These are phyloP conservation scores for Bos javanicus DNA, from an alignment of 2,113 vertebrate species.

Conservation along the genomic window DNA sequence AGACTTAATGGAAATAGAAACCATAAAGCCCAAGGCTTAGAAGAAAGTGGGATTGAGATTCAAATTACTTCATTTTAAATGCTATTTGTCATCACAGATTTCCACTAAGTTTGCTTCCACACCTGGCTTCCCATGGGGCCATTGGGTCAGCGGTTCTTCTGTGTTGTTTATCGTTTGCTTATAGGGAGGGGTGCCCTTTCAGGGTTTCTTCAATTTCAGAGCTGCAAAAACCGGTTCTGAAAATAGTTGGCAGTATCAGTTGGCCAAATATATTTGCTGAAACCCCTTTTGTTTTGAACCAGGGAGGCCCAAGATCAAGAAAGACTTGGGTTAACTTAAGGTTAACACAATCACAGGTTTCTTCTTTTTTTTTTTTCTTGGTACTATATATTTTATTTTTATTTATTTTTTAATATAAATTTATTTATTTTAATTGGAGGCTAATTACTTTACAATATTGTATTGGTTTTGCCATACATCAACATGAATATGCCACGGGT, in stretches of 20 bases:
- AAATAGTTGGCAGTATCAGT: not conserved
- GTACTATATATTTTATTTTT: too few relatives aligned
- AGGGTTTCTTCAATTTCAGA: not conserved
- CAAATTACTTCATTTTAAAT: not conserved
- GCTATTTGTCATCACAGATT: not conserved
- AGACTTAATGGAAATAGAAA: not conserved
- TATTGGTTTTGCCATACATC: too few relatives aligned
- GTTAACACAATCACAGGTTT: not conserved
- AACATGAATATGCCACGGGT: rapidly evolving
- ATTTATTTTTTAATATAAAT: too few relatives aligned
- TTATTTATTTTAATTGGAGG: too few relatives aligned
- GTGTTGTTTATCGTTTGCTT: not conserved
- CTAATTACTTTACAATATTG: too few relatives aligned
- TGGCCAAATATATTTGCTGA: not conserved
- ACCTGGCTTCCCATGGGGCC: not conserved
- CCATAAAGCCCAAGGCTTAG: not conserved
- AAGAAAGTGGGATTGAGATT: not conserved
- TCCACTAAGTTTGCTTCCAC: not conserved
- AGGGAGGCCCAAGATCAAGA: not conserved
- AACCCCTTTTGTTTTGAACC: conserved; percentile 21
- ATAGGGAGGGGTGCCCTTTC: not conserved
- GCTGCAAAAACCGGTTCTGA: not conserved
- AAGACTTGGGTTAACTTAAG: not conserved
- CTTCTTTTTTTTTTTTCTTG: not conserved
- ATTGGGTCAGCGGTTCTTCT: not conserved